Base-by-base conservation (phyloP, 2,888 invertebrate species). In the Pantelozetes paolii region DNA sequence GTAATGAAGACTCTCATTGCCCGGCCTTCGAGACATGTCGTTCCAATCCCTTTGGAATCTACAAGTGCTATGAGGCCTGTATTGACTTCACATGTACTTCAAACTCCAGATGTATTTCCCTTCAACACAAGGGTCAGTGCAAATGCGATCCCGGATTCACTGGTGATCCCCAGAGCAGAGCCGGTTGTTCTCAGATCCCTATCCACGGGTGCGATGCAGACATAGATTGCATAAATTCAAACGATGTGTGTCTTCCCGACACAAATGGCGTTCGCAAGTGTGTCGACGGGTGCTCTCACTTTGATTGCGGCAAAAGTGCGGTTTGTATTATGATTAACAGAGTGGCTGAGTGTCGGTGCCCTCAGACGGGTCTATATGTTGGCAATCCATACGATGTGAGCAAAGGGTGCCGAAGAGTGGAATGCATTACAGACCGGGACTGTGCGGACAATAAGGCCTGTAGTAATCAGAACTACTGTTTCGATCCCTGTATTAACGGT, bases 241-340 rank as follows among this genome's bases (percentile, higher is more conserved):
- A 88, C 81, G 89, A 92, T 79, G 87, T 89, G 81, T 94, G 94
- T 80, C 84, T 85, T 18, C 88, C 88, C 57, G 90, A 92, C 82
- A 89, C 59, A 20, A 75, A 77, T 67, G 78, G 77, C 42, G 75
- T 76, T 32, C 36, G 76, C 36, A 77, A 77, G 69, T 78, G 78
- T 62, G 40, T 77, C 70, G 86, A 90, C 0, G 91, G 91, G 57
- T 94, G 94, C 81, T 89, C 89, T 77, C 86, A 86, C 57, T 82
- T 89, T 0, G 85, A 86, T 67, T 94, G 94, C 81, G 94, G 94
- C 0, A 91, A 92, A 0, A 89, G 90, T 77, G 92, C 94, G 9
- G 85, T 94, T 23, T 94, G 94, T 80, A 87, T 92, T 11, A 90
- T 91, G 1, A 92, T 93, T 79, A 94, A 94, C 80, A 94, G 94